Evolutionary conservation across 2,888 invertebrate species (phyloP).

Genomic region (Netelia virgata): DNA sequence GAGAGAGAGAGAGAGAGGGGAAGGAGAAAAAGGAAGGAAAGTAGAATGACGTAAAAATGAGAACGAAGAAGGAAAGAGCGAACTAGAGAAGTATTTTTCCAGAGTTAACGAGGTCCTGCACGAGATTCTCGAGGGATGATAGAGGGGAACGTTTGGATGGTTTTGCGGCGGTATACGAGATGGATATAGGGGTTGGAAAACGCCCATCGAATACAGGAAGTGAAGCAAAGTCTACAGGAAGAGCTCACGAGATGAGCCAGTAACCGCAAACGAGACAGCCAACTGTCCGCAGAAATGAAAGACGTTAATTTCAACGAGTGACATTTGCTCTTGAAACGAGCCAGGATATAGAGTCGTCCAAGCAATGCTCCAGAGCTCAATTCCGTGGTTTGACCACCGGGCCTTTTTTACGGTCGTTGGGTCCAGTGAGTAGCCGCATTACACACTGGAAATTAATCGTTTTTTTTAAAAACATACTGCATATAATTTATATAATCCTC

Average conservation of each 20-base stretch:
- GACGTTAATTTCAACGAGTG: conserved; percentile 69
- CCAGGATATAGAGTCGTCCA: conserved; percentile 5
- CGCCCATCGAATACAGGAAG: conserved; percentile 14
- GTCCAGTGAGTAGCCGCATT: conserved; percentile 11
- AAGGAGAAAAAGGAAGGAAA: conserved; percentile 1
- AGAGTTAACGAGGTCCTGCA: conserved; percentile 63
- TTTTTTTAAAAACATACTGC: neutral
- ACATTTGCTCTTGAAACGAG: conserved; percentile 55
- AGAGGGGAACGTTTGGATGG: conserved; percentile 4
- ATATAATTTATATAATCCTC: neutral
- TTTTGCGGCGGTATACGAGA: neutral
- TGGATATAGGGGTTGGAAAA: conserved; percentile 35
- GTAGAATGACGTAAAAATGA: conserved; percentile 37
- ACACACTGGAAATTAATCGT: neutral
- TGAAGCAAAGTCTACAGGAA: conserved; percentile 32
- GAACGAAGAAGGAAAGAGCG: conserved; percentile 2
- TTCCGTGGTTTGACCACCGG: conserved; percentile 46
- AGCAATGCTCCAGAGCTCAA: conserved; percentile 46
- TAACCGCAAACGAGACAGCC: conserved; percentile 68
- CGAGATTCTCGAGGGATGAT: conserved; percentile 43
- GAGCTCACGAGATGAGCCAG: conserved; percentile 63
- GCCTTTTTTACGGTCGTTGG: conserved; percentile 53
- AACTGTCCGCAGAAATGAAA: conserved; percentile 68
- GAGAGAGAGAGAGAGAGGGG: conserved; percentile 23
- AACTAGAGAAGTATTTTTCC: conserved; percentile 52